Conservation (phyloP, 2,113 vertebrate species). For the Cryptomyrus ogoouensis region DNA sequence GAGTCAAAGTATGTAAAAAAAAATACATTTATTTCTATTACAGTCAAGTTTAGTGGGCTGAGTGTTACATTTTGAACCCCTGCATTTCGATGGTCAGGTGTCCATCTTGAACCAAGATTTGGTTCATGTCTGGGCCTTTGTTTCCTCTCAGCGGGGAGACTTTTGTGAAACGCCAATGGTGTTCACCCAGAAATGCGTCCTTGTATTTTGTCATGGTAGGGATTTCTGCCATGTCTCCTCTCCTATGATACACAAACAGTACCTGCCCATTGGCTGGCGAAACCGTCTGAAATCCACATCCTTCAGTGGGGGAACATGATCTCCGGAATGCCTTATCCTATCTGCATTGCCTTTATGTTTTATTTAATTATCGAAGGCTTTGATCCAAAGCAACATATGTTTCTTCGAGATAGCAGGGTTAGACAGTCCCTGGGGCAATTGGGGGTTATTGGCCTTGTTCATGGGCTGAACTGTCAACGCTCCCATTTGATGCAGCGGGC, state of each 20-base stretch:
- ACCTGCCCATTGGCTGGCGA: background rate
- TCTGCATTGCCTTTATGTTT: background rate
- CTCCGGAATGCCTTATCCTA: conserved; percentile 34
- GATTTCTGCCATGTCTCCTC: background rate
- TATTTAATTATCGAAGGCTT: background rate
- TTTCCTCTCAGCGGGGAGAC: background rate
- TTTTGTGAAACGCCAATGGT: background rate
- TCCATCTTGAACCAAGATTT: background rate
- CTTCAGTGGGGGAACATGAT: conserved; percentile 23
- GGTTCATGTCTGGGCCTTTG: background rate
- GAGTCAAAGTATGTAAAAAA: background rate
- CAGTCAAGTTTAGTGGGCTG: background rate
- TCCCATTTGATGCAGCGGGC: background rate
- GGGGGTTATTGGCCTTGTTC: background rate
- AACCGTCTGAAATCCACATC: background rate
- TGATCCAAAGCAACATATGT: background rate
- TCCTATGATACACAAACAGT: background rate
- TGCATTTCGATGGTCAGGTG: background rate
- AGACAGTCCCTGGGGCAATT: background rate
- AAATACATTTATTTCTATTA: background rate
- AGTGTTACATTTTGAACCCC: background rate
- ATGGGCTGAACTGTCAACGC: background rate
- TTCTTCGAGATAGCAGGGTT: background rate
- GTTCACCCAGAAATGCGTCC: background rate
- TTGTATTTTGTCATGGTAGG: background rate